These are phyloP conservation scores for Erpetoichthys calabaricus DNA, from an alignment of 2,797 vertebrate genomes.

Conservation along the genomic window DNA sequence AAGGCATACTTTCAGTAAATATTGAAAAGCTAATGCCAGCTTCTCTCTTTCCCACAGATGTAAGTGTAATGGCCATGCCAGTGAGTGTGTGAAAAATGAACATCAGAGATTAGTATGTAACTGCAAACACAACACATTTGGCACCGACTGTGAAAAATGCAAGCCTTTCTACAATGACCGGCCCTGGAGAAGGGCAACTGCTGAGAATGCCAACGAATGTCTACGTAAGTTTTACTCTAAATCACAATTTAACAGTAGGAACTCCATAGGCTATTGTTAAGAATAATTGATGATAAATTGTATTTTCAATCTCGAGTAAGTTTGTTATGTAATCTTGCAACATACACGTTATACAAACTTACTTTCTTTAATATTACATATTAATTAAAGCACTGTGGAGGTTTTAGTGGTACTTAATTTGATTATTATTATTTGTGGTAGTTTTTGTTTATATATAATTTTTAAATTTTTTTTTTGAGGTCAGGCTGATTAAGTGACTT, in stretches of 20 bases:
- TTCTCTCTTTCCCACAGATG: constrained; percentile 47
- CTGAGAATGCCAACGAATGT: constrained; percentile 75
- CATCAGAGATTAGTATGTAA: constrained; percentile 62
- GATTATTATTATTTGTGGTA: no score
- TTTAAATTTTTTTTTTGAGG: no score
- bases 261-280: background rate
- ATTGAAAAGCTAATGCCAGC: constrained; percentile 14
- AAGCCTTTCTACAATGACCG: constrained; percentile 85
- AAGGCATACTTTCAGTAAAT: background rate
- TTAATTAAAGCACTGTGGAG: no score
- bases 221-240: constrained; percentile 54
- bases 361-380: no score
- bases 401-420: no score
- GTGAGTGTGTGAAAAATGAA: constrained; percentile 60
- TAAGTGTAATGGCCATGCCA: constrained; percentile 90
- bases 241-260: background rate
- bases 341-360: no score
- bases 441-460: no score
- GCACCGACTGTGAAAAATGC: constrained; percentile 72
- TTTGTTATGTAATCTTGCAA: no score
- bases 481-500: no score
- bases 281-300: background rate
- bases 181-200: constrained; percentile 78
- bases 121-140: constrained; percentile 87
- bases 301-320: no score